A percentile compares a stretch with the other conserved stretches of the same genome.
These are phyloP conservation scores for Donacobius atricapilla DNA, from an alignment of 2,113 vertebrate genomes.

Conservation along the genomic window DNA sequence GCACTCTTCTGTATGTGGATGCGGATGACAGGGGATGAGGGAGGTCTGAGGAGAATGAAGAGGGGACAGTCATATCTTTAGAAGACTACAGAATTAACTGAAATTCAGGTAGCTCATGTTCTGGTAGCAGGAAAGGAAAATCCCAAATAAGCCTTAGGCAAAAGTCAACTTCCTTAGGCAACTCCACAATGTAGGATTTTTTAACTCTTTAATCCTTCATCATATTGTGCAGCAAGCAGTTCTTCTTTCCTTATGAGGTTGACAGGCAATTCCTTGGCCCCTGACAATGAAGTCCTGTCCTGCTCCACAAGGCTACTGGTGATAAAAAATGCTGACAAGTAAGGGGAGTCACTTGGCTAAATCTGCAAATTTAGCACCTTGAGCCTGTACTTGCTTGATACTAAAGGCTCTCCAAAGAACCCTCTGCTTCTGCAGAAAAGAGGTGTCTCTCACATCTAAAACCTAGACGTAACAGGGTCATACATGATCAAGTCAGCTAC, in stretches of 20 bases:
- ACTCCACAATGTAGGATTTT: background rate
- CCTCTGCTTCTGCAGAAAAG: background rate
- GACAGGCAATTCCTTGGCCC: background rate
- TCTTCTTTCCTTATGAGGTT: background rate
- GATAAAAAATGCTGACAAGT: background rate
- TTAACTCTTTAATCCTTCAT: conserved; percentile 7
- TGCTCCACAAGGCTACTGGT: background rate
- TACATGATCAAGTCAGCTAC: background rate
- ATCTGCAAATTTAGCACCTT: background rate
- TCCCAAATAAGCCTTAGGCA: background rate
- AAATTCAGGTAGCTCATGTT: background rate
- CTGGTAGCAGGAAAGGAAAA: conserved; percentile 7
- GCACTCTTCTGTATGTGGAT: background rate
- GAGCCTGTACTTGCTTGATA: background rate
- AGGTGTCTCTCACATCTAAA: background rate
- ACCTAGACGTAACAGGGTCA: background rate
- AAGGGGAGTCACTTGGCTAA: background rate
- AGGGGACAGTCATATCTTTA: background rate
- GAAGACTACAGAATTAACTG: conserved; percentile 26
- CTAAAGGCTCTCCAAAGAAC: background rate
- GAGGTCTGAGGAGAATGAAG: background rate
- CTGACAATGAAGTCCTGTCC: background rate
- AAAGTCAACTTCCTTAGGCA: conserved; percentile 22
- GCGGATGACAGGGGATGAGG: background rate
- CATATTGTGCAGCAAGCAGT: background rate